Evolutionary conservation across 2,113 vertebrate species (phyloP).

Genomic region (Tachycineta bicolor): DNA sequence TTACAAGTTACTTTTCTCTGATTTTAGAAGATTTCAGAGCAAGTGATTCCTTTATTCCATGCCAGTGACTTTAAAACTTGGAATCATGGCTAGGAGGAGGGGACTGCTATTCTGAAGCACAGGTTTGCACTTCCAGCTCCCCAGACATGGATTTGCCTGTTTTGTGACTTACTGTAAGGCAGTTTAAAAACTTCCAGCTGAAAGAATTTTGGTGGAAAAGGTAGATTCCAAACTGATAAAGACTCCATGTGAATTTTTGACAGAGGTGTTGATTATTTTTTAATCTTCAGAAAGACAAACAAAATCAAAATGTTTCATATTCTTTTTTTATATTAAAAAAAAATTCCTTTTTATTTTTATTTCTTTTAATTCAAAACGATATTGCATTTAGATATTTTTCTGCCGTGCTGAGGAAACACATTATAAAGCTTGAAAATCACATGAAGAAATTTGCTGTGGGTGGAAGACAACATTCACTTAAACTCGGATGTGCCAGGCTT

Average conservation of each 20-base stretch:
- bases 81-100: not conserved
- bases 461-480: not conserved
- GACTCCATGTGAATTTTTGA: not conserved
- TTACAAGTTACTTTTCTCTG: not conserved
- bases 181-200: not conserved
- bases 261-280: not conserved
- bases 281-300: not conserved
- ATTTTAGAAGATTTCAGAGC: not conserved
- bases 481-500: not conserved
- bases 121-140: not conserved
- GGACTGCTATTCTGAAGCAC: not conserved
- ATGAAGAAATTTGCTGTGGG: not conserved
- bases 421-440: constrained; percentile 6
- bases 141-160: not conserved
- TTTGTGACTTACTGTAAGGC: not conserved
- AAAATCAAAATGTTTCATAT: not conserved
- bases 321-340: not conserved
- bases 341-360: not conserved
- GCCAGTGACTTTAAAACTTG: not conserved
- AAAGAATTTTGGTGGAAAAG: not conserved
- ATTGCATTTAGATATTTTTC: not conserved
- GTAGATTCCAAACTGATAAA: not conserved
- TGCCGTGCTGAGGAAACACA: not conserved
- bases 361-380: not conserved
- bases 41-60: not conserved